Evolutionary conservation across 2,113 vertebrate genomes (phyloP), one percentile per base, ranked within the genome.

Genomic region (Megalops atlanticus): DNA sequence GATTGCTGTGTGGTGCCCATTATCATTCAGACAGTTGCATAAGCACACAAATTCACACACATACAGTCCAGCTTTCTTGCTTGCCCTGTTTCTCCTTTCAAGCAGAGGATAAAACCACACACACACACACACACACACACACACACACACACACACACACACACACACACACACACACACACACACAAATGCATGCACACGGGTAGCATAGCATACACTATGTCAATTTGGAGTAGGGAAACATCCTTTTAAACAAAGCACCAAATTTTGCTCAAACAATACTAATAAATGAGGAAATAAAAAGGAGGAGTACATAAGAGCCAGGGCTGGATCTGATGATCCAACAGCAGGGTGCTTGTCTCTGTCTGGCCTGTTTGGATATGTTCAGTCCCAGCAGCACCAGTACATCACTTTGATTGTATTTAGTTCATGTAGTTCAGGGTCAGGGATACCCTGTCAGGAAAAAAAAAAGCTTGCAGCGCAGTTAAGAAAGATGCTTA

Each of bases 391-490:
- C 49, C 43, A 11, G 27, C n/a, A 40, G 73, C 77, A 71, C n/a
- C 73, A 79, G 40, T 36, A 24, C 21, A n/a, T 54, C 38, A 33
- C 14, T 76, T 64, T 72, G 35, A 76, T 82, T 76, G 0, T 76
- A 43, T 41, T 74, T 79, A 77, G 39, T 58, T 43, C 41, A 49
- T 45, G 38, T 83, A 84, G 84, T 79, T 85, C 84, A 77, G 80
- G 74, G 79, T 80, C 36, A 81, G 74, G 38, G 69, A 47, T 64
- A 75, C 71, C 16, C 40, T 52, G 68, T 21, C 41, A 77, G 73
- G 75, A 70, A 54, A 84, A 45, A 71, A 52, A 68, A 21, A 35
- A 38, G 54, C 68, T 71, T 58, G 41, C 73, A 35, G 41, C 38
- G 31, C 71, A 82, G 54, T 85, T 80, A 84, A 76, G 75, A 64